Evolutionary conservation across 2,797 vertebrate genomes (phyloP).

Genomic region (Sandelia bainsii): DNA sequence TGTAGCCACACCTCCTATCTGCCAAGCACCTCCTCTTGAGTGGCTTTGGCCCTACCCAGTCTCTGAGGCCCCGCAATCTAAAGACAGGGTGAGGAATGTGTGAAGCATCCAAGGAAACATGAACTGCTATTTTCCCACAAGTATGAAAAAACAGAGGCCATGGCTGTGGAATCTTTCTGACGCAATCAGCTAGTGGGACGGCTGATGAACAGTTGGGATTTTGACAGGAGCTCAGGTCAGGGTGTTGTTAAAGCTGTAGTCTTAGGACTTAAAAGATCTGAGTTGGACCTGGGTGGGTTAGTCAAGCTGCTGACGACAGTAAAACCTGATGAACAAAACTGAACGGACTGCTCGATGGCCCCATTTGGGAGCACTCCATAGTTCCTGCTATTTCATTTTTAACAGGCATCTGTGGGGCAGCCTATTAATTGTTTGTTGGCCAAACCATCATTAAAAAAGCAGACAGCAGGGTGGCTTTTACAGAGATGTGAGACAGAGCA

Average conservation of each 20-base stretch:
- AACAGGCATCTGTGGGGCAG: constrained; percentile 75
- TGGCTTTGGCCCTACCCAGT: constrained; percentile 72
- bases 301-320: constrained; percentile 60
- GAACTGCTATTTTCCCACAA: constrained; percentile 95
- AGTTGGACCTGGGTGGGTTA: constrained; percentile 52
- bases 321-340: constrained; percentile 58
- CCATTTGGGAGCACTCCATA: constrained; percentile 57
- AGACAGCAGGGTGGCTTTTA: constrained; percentile 75
- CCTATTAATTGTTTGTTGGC: constrained; percentile 84
- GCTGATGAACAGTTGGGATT: constrained; percentile 71
- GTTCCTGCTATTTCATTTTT: constrained; percentile 68
- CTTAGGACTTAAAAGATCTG: constrained; percentile 69
- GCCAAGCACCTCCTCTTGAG: constrained; percentile 70
- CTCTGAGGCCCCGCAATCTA: constrained; percentile 83
- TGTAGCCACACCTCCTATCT: constrained; percentile 73
- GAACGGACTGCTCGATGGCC: constrained; percentile 58
- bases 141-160: constrained; percentile 86
- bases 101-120: constrained; percentile 91
- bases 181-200: constrained; percentile 78
- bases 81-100: constrained; percentile 90
- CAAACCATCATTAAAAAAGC: constrained; percentile 81
- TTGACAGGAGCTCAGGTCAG: constrained; percentile 71
- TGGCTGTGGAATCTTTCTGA: constrained; percentile 85
- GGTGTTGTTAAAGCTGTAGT: constrained; percentile 71
- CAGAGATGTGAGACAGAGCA: constrained; percentile 71